Base-by-base conservation (phyloP, 2,113 vertebrate species). In the Podiceps cristatus region DNA sequence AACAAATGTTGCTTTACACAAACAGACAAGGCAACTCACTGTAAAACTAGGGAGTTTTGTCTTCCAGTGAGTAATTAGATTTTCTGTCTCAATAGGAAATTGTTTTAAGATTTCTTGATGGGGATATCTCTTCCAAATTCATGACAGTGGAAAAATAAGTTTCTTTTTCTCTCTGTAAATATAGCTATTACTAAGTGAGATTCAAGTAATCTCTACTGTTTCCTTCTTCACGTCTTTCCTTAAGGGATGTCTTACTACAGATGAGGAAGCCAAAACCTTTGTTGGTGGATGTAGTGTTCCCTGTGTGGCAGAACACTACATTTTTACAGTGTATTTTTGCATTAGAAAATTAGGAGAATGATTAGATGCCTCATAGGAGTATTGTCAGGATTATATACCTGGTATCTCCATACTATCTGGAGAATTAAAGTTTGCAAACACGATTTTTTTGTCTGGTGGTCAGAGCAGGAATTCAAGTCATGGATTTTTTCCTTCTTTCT, bases 211-310 rank as follows among this genome's bases (percentile, higher is more conserved):
- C 44, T 44, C 33, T 67, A 31, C 52, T 72, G 11, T 35, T 83
- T 55, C 19, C 12, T 62, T 73, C 66, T 73, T 66, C 45, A 20
- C 5, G 11, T 25, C 20, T 53, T 42, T 72, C 24, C 4, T 60
- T 84, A 89, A 74, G 47, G 25, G 25, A 20, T 15, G 42, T 68
- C 7, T 58, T 56, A 28, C 17, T 63, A 35, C 35, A 47, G 12
- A 37, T 84, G 28, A 79, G 17, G 42, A 67, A 79, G 45, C 28
- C 4, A 62, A 84, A 84, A n/a, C 18, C 15, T 56, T 81, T 72
- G 14, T 27, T 35, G 11, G 19, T 0, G 1, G 25, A 8, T 50
- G 7, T 69, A 11, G 4, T 15, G 4, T 75, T 56, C 23, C 4
- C 5, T 35, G 28, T 80, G 24, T 35, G 63, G 15, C 45, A 59